Percentiles rank a stretch among this genome's conserved stretches.
phyloP scores from a whole-genome alignment of 2,797 vertebrate genomes.

The Ispidina lecontei region DNA sequence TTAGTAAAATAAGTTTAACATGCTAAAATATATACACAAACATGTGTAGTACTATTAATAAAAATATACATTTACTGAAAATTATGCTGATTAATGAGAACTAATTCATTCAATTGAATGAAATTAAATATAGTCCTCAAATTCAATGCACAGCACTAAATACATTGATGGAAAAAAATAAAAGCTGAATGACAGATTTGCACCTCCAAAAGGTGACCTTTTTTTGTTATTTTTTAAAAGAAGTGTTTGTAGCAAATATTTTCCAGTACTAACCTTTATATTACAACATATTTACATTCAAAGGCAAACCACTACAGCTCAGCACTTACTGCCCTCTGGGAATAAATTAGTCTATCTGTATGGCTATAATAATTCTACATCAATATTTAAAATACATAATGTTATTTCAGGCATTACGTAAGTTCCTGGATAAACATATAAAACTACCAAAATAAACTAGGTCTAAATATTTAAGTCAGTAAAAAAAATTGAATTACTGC shows the following conservation, averaged over 20 bases:
- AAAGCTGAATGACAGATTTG: constrained; percentile 13
- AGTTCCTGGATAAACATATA: constrained; percentile 62
- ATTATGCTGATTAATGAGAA: constrained; percentile 68
- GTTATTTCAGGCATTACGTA: constrained; percentile 50
- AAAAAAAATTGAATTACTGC: constrained; percentile 74
- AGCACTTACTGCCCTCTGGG: constrained; percentile 78
- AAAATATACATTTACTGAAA: constrained; percentile 67
- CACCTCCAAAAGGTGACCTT: constrained; percentile 57
- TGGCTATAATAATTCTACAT: constrained; percentile 65
- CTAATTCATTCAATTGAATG: constrained; percentile 64
- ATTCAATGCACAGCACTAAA: constrained; percentile 55
- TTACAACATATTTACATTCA: constrained; percentile 76
- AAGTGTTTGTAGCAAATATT: constrained; percentile 56
- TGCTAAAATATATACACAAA: constrained; percentile 27
- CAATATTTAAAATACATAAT: constrained; percentile 75
- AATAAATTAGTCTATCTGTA: constrained; percentile 81
- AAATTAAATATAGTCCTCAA: constrained; percentile 72
- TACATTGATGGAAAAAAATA: constrained; percentile 33
- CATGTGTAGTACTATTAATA: constrained; percentile 31
- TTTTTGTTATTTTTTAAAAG: constrained; percentile 55
- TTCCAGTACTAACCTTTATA: constrained; percentile 61
- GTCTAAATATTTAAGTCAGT: constrained; percentile 73
- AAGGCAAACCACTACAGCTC: constrained; percentile 76
- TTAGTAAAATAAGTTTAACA: constrained; percentile 41
- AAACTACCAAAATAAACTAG: constrained; percentile 75